Base-by-base conservation (phyloP, 2,888 invertebrate genomes). In the Lydus trimaculatus region DNA sequence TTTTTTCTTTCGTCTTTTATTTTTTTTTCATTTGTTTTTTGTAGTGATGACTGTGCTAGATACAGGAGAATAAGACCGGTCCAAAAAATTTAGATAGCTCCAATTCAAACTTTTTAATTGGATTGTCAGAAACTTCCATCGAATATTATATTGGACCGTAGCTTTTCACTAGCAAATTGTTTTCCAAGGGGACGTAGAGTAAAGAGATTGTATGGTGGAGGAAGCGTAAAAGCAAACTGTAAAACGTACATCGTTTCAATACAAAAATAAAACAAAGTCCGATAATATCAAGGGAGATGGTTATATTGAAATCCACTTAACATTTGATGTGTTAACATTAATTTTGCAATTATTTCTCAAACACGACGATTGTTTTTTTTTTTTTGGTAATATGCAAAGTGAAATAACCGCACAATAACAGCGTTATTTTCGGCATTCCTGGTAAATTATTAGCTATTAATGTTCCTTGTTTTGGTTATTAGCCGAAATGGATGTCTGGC, bases 41-140 rank as follows among this genome's bases (percentile, higher is more conserved):
- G 4, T n/a, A 1, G n/a, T n/a, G 39, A 5, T 5, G 17, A n/a
- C n/a, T 7, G 17, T 8, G 17, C 17, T 43, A 43, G 17, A 43
- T 52, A 13, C 13, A 25, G 25, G 52, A 25, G 52, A 25, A 25
- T 52, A 52, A 52, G 52, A 52, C 25, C 25, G 52, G 52, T 25
- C 23, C 23, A 52, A 52, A 52, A 52, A 52, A 52, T 52, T 52
- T 52, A 52, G 52, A 52, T 52, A 52, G 52, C 25, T 52, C 20
- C 31, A 61, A 67, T 64, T 63, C 63, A 64, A 68, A 67, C 61
- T 36, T 68, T 68, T 68, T 68, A 65, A 68, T 68, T 68, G 58
- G 58, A 62, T 65, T 63, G 64, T 63, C 63, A 63, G 60, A 68
- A 68, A 68, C 23, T 52, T 52, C 52, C 13, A 52, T 52, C 52